Evolutionary conservation across 2,888 invertebrate genomes (phyloP).

Genomic region (Acrobasis suavella): DNA sequence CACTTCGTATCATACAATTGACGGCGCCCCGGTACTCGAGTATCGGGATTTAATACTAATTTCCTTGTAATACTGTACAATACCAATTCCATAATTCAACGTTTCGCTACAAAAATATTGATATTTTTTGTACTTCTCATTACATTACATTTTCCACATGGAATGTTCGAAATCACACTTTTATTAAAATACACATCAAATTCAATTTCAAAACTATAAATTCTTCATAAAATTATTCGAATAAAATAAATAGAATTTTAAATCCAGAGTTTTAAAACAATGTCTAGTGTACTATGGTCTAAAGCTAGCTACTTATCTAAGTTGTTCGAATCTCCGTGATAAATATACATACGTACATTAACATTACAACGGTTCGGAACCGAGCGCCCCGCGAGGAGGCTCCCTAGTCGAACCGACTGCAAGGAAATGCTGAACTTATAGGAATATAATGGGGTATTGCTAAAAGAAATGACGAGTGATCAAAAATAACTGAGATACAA

Average conservation of each 20-base stretch:
- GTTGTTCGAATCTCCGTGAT: slow-evolving; percentile 66
- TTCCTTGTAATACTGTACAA: slow-evolving; percentile 72
- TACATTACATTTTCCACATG: slow-evolving; percentile 75
- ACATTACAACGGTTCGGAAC: slow-evolving; percentile 12
- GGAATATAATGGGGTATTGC: slow-evolving; percentile 9
- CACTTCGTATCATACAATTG: slow-evolving; percentile 55
- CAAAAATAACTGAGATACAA: slow-evolving; percentile 31
- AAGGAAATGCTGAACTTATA: slow-evolving; percentile 17
- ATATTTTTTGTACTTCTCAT: slow-evolving; percentile 79
- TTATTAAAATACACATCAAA: slow-evolving; percentile 65
- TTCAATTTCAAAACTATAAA: slow-evolving; percentile 51
- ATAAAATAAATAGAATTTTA: slow-evolving; percentile 70
- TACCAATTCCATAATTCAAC: slow-evolving; percentile 67
- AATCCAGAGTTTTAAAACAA: slow-evolving; percentile 52
- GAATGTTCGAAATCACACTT: slow-evolving; percentile 79
- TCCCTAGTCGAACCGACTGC: neutral
- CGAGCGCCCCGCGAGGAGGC: neutral
- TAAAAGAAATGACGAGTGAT: slow-evolving; percentile 15
- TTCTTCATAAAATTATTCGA: slow-evolving; percentile 54
- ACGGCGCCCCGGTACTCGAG: slow-evolving; percentile 33
- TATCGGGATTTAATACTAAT: slow-evolving; percentile 58
- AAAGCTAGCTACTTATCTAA: slow-evolving; percentile 58
- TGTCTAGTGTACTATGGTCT: slow-evolving; percentile 56
- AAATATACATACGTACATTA: slow-evolving; percentile 47
- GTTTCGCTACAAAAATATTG: slow-evolving; percentile 77